Conservation (phyloP, 2,113 vertebrate genomes). For the Donacobius atricapilla region DNA sequence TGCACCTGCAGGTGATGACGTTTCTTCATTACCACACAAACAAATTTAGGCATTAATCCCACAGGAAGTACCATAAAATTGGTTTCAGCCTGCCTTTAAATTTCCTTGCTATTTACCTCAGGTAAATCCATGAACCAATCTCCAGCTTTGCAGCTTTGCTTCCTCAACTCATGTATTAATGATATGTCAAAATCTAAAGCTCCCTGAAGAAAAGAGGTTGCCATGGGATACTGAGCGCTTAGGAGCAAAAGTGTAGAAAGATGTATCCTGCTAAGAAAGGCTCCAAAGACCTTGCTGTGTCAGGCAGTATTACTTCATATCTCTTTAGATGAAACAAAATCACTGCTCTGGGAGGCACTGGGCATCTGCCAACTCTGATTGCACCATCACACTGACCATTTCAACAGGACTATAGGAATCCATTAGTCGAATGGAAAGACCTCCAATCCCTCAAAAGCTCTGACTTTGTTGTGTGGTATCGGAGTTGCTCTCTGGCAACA, state of each 20-base stretch:
- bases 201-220: constrained; percentile 68
- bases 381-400: constrained; percentile 18
- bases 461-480: not conserved
- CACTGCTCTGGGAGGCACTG: constrained; percentile 26
- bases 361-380: constrained; percentile 27
- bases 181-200: constrained; percentile 65
- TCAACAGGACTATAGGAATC: not conserved
- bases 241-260: constrained; percentile 17
- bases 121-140: constrained; percentile 52
- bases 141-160: constrained; percentile 49
- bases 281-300: constrained; percentile 47
- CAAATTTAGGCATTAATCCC: constrained; percentile 45
- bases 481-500: not conserved
- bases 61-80: constrained; percentile 55
- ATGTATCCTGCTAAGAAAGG: constrained; percentile 27
- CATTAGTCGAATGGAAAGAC: not conserved
- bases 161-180: constrained; percentile 65
- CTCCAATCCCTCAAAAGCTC: not conserved
- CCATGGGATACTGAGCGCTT: constrained; percentile 64
- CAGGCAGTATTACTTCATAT: constrained; percentile 43
- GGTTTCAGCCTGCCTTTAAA: not conserved
- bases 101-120: constrained; percentile 53
- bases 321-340: constrained; percentile 46
- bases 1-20: not conserved
- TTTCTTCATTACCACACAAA: constrained; percentile 37